Evolutionary conservation across 2,113 vertebrate genomes (phyloP).

Genomic region (Chaetodon auriga): DNA sequence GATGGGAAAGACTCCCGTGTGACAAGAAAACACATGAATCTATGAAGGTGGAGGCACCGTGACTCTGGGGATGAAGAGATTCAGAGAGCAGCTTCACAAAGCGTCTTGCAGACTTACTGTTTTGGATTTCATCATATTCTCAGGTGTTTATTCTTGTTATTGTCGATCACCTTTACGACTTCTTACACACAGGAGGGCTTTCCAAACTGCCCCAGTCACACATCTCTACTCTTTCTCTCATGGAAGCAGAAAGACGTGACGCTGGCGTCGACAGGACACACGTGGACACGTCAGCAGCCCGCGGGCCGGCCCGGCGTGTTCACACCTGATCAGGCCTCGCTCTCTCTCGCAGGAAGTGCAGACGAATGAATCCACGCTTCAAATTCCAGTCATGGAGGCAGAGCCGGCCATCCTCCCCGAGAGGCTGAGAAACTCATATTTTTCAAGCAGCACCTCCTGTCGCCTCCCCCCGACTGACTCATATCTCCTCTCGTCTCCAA

Average conservation of each 20-base stretch:
- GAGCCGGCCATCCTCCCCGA: constrained; percentile 31
- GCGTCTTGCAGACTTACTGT: constrained; percentile 28
- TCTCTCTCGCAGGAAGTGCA: constrained; percentile 6
- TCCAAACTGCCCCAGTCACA: too few relatives aligned
- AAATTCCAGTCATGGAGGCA: constrained; percentile 47
- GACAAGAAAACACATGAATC: neutral
- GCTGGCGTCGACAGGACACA: neutral
- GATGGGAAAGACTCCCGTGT: too few relatives aligned
- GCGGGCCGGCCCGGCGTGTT: neutral
- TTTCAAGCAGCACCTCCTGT: constrained; percentile 28
- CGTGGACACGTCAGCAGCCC: neutral
- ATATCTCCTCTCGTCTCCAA: neutral
- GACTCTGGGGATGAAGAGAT: neutral
- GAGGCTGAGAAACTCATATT: constrained; percentile 46
- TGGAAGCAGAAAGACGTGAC: too few relatives aligned
- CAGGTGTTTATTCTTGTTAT: constrained; percentile 3
- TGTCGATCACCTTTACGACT: neutral
- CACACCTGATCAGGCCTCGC: neutral
- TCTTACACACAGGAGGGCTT: neutral
- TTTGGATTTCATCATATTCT: constrained; percentile 40
- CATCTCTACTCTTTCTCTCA: too few relatives aligned
- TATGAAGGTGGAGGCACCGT: neutral
- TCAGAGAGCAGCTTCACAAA: neutral
- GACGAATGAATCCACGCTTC: neutral
- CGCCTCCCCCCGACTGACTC: constrained; percentile 7